Percentiles rank a stretch among this genome's conserved stretches.
Conservation (phyloP, 37 sponge, comb jelly and placozoan species). For the Theonella swinhoei region DNA sequence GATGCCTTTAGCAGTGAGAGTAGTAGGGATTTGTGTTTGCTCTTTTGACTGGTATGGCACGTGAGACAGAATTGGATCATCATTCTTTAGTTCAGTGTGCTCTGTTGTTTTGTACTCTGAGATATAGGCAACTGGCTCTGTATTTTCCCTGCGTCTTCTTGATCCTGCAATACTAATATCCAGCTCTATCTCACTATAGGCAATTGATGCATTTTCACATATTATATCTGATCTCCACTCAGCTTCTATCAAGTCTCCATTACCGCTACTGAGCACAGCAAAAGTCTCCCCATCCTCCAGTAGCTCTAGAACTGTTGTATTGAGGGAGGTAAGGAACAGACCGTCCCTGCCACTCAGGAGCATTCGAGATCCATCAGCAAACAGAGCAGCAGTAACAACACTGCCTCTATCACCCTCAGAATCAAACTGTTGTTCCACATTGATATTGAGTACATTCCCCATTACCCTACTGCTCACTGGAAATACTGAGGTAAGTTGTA, state of each 20-base stretch:
- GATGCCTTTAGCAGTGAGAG: neutral
- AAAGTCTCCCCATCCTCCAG: neutral
- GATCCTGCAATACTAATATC: neutral
- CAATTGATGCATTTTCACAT: neutral
- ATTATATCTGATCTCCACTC: conserved; percentile 16
- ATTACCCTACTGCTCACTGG: neutral
- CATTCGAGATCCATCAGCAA: conserved; percentile 58
- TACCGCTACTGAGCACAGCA: conserved; percentile 15
- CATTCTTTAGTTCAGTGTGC: neutral
- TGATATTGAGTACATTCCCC: neutral
- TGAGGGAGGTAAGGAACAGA: conserved; percentile 34
- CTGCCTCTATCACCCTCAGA: conserved; percentile 51
- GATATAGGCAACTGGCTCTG: neutral
- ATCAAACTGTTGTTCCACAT: conserved; percentile 34
- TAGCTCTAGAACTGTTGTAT: conserved; percentile 34
- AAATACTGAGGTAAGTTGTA: neutral
- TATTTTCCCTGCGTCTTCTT: neutral
- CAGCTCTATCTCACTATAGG: neutral
- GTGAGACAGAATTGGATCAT: too few relatives aligned
- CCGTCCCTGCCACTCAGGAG: conserved; percentile 19
- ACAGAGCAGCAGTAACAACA: conserved; percentile 62
- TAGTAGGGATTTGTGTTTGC: neutral
- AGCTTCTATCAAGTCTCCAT: conserved; percentile 51
- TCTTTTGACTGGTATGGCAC: too few relatives aligned
- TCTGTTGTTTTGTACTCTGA: neutral